These are phyloP conservation scores for Coregonus ussuriensis DNA, from an alignment of 2,797 vertebrate genomes.

Conservation along the genomic window DNA sequence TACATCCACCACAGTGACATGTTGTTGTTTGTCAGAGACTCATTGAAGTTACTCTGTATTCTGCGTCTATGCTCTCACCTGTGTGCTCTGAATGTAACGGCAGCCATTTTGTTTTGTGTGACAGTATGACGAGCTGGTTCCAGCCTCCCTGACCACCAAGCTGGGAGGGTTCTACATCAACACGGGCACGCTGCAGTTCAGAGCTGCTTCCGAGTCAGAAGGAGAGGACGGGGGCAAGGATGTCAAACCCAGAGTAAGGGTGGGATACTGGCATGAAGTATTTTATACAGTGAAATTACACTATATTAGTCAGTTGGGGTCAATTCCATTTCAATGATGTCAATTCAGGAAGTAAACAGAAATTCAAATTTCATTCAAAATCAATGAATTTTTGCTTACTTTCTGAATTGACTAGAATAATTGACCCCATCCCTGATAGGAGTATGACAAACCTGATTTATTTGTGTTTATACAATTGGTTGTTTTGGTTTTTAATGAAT, in stretches of 20 bases:
- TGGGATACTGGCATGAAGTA: not conserved
- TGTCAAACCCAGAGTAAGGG: constrained; percentile 56
- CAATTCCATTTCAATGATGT: not conserved
- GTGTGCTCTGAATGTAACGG: too few relatives aligned
- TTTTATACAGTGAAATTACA: not conserved
- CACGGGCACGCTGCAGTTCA: constrained; percentile 85
- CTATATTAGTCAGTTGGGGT: not conserved
- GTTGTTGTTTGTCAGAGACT: too few relatives aligned
- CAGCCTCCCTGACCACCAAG: constrained; percentile 85
- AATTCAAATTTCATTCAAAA: too few relatives aligned
- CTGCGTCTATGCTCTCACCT: too few relatives aligned
- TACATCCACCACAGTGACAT: too few relatives aligned
- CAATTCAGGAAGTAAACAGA: not conserved
- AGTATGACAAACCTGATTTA: too few relatives aligned
- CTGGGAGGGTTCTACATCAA: constrained; percentile 91
- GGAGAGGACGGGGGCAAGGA: constrained; percentile 70
- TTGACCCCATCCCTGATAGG: too few relatives aligned
- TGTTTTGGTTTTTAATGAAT: not conserved
- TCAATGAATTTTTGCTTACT: too few relatives aligned
- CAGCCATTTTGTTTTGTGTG: not conserved
- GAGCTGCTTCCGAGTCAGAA: constrained; percentile 81
- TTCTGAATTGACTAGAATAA: too few relatives aligned
- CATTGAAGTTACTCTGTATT: too few relatives aligned
- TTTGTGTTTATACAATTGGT: not conserved
- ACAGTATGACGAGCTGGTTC: constrained; percentile 86